Percentiles rank a stretch among this genome's conserved stretches.
Evolutionary conservation across 2,888 invertebrate genomes (phyloP).

Genomic region (Eutolmus rufibarbis): DNA sequence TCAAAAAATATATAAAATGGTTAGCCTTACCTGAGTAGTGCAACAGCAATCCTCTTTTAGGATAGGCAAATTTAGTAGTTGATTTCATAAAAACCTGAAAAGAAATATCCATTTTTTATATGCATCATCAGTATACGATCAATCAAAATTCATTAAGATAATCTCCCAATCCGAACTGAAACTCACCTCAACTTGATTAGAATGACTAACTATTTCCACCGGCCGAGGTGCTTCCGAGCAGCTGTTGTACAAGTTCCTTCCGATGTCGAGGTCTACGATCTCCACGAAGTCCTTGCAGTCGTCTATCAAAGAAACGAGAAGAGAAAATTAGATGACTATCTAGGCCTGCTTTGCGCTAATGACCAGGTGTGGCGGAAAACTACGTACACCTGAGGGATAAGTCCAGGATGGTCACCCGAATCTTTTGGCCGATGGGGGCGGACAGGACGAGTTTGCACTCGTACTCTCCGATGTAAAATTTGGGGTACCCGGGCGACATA

Average conservation of each 20-base stretch:
- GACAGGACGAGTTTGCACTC: conserved; percentile 73
- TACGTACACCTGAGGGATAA: conserved; percentile 74
- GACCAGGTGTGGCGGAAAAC: not conserved
- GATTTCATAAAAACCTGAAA: conserved; percentile 63
- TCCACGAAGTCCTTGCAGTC: conserved; percentile 52
- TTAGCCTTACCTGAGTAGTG: conserved; percentile 69
- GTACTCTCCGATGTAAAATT: conserved; percentile 73
- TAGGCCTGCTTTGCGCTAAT: not conserved
- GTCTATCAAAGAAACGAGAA: conserved; percentile 44
- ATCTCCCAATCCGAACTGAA: not conserved
- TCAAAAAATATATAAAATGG: not conserved
- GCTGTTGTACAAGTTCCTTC: conserved; percentile 49
- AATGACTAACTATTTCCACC: conserved; percentile 49
- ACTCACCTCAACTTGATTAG: conserved; percentile 51
- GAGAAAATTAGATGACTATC: not conserved
- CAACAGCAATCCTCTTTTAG: conserved; percentile 71
- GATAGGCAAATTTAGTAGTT: conserved; percentile 65
- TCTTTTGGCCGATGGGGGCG: conserved; percentile 69
- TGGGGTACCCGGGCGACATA: conserved; percentile 77
- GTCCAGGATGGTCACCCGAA: conserved; percentile 73
- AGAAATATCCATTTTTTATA: conserved; percentile 40
- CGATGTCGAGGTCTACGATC: conserved; percentile 49
- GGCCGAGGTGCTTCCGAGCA: conserved; percentile 50
- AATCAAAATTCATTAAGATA: not conserved
- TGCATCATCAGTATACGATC: not conserved